These are phyloP conservation scores for Trididemnum miniatum DNA, from an alignment of 23 tunicate genomes.

Conservation along the genomic window DNA sequence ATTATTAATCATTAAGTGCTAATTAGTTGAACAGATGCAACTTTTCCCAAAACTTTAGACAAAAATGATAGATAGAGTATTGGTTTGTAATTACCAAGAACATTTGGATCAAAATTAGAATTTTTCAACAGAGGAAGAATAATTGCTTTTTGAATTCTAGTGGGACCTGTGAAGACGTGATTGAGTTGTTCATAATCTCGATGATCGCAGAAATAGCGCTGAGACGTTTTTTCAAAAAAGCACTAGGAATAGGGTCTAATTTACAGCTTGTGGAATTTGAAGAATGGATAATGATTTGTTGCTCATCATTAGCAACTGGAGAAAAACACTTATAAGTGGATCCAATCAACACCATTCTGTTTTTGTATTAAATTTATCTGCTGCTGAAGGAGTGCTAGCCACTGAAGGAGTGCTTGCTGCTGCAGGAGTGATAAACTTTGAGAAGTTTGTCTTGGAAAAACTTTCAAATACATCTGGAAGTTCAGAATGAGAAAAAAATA, in stretches of 20 bases:
- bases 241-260: not conserved
- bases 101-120: not conserved
- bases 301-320: not conserved
- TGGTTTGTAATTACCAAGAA: conserved; percentile 2
- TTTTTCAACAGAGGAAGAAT: not conserved
- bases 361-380: too few relatives aligned
- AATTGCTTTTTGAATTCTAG: not conserved
- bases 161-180: not conserved
- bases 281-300: not conserved
- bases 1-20: not conserved
- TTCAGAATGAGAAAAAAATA: not conserved
- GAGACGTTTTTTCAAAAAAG: too few relatives aligned
- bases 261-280: not conserved
- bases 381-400: too few relatives aligned
- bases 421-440: too few relatives aligned
- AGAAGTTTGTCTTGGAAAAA: too few relatives aligned
- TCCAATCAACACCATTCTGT: not conserved
- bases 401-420: too few relatives aligned
- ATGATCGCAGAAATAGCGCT: not conserved
- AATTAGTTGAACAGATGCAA: not conserved
- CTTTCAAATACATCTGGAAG: not conserved
- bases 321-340: not conserved
- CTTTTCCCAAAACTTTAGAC: conserved; percentile 3
- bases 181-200: not conserved
- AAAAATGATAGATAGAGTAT: not conserved